Evolutionary conservation across 2,888 invertebrate genomes (phyloP).

Genomic region (Tetragnatha montana): DNA sequence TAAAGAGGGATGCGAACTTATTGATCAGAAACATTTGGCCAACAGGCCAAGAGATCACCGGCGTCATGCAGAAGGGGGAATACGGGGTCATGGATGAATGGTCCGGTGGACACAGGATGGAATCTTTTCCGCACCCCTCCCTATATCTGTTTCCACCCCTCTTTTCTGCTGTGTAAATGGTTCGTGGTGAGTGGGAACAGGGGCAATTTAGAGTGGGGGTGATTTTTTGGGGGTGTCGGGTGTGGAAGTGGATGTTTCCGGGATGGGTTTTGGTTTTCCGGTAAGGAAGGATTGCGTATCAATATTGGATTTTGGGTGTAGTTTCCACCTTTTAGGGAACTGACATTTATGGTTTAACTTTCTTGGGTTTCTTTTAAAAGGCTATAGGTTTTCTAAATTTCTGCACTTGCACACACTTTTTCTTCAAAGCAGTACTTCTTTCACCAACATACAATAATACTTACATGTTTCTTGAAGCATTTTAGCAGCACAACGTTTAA

Average conservation of each 20-base stretch:
- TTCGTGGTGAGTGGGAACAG: background rate
- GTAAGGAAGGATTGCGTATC: background rate
- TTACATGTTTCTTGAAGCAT: no score
- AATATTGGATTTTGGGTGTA: no score
- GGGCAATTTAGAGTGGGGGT: background rate
- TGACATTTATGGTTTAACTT: no score
- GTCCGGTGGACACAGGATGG: constrained; percentile 38
- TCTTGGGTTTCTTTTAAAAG: no score
- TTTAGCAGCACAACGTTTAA: no score
- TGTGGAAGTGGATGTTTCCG: background rate
- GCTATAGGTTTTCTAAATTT: no score
- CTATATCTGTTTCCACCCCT: background rate
- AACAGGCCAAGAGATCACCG: constrained; percentile 67
- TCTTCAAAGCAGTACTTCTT: no score
- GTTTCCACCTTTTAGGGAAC: no score
- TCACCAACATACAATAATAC: no score
- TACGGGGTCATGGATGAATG: constrained; percentile 31
- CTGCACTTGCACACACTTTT: no score
- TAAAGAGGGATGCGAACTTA: constrained; percentile 50
- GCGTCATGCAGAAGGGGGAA: constrained; percentile 3
- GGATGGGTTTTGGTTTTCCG: background rate
- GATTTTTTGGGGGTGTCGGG: background rate
- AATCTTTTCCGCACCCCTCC: background rate
- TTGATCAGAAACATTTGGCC: constrained; percentile 69
- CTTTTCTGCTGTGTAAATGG: background rate